Conservation (phyloP, 1,140 invertebrate species). For the Drosophila lacertosa region DNA sequence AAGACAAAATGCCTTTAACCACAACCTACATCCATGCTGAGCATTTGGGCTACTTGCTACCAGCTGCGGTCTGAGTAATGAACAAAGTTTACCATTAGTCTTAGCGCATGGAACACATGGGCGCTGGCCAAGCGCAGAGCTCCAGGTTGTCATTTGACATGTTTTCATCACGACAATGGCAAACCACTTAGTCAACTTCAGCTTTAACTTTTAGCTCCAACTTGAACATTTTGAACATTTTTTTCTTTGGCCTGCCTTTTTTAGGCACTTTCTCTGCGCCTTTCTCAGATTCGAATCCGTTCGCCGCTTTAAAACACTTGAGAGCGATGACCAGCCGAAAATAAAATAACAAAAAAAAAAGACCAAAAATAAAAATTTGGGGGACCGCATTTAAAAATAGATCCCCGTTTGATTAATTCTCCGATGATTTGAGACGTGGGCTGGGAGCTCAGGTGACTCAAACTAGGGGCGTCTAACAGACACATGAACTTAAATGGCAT, state of each 20-base stretch:
- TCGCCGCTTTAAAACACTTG: conserved; percentile 44
- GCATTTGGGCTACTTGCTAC: conserved; percentile 10
- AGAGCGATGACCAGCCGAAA: conserved; percentile 70
- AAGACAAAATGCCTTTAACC: conserved; percentile 15
- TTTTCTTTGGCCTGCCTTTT: conserved; percentile 20
- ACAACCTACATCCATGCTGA: conserved; percentile 5
- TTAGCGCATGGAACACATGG: conserved; percentile 45
- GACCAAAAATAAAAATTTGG: conserved; percentile 28
- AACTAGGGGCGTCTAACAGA: conserved; percentile 21
- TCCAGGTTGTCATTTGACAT: conserved; percentile 40
- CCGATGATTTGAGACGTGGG: conserved; percentile 53
- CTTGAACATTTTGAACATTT: not conserved
- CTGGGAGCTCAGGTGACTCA: conserved; percentile 28
- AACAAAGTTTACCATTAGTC: conserved; percentile 57
- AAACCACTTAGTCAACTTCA: conserved; percentile 58
- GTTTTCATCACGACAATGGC: conserved; percentile 60
- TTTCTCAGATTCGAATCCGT: conserved; percentile 61
- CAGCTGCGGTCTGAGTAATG: conserved; percentile 23
- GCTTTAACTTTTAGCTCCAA: conserved; percentile 30
- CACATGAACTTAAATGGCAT: conserved; percentile 43
- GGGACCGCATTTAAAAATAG: conserved; percentile 55
- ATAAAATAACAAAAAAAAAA: conserved; percentile 27
- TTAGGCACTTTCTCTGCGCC: conserved; percentile 68
- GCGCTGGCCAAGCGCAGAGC: conserved; percentile 16
- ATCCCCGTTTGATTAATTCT: conserved; percentile 44